These are phyloP conservation scores for Albula goreensis DNA, from an alignment of 2,113 vertebrate genomes.

Conservation along the genomic window DNA sequence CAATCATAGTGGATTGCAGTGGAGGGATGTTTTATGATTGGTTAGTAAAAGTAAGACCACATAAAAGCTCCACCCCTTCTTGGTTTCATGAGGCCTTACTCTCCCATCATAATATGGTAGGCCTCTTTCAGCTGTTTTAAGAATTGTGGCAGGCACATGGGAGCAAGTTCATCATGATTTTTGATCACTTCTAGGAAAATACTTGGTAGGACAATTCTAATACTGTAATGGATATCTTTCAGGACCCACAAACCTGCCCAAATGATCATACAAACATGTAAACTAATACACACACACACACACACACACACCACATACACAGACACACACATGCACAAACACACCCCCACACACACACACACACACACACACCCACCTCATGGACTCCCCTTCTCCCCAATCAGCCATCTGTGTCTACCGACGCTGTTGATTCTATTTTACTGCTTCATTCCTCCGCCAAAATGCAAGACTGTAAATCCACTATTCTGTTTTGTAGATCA, in stretches of 20 bases:
- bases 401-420: too few relatives aligned
- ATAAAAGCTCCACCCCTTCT: background rate
- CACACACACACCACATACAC: too few relatives aligned
- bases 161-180: too few relatives aligned
- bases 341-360: background rate
- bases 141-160: too few relatives aligned
- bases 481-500: conserved; percentile 37
- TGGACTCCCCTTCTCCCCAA: too few relatives aligned
- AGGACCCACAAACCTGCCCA: background rate
- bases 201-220: background rate
- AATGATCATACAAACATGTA: too few relatives aligned
- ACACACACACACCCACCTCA: background rate
- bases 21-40: background rate
- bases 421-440: background rate
- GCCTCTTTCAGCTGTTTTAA: too few relatives aligned
- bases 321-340: background rate
- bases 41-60: background rate
- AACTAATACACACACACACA: too few relatives aligned
- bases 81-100: background rate
- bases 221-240: background rate
- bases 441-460: background rate
- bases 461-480: background rate
- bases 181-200: too few relatives aligned
- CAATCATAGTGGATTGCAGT: conserved; percentile 38
- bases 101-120: background rate